Base-by-base conservation (phyloP, 2,888 invertebrate species). In the Cryptus viduatorius region DNA sequence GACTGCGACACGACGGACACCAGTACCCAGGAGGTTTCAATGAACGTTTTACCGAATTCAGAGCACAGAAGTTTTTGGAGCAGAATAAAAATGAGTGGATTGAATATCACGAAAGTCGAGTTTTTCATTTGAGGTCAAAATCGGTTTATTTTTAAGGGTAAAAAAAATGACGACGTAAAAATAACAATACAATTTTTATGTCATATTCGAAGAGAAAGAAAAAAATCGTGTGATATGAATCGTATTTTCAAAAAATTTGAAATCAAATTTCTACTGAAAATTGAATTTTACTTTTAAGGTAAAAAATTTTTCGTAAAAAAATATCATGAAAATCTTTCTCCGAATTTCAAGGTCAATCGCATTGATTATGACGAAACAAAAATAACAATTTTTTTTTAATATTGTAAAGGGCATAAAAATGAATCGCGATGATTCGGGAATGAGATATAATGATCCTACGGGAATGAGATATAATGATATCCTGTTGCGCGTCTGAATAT, bases 51-150 rank as follows among this genome's bases (percentile, higher is more conserved):
- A 24, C 10, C 19, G 10, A 56, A 56, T 56, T 56, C 56, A 10
- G 56, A 56, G 56, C 56, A 24, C 56, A 10, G 19, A 24, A 56
- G 24, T 56, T 56, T 56, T 19, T 56, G 19, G 56, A 56, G 56
- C 56, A 24, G 56, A 56, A 37, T 8, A 37, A 56, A 56, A 56
- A 56, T 56, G 19, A 7, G 56, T 56, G 37, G 5, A 37, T 56
- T 19, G 56, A 24, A 24, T 56, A 10, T 56, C 10, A 16, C 10
- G 16, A 16, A 3, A 12, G 19, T 24, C 1, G 56, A 56, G 16
- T 56, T 37, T 37, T 56, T 10, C 19, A 56, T 56, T 56, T 16
- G 19, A 8, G 19, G 24, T 19, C 56, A 24, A 19, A 56, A 56
- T 10, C 24, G 8, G 8, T 56, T 56, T 10, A 10, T 16, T 56